A percentile compares a stretch with the other conserved stretches of the same genome.
These are phyloP conservation scores for Cheilosia scutellata DNA, from an alignment of 2,888 invertebrate species.

Conservation along the genomic window DNA sequence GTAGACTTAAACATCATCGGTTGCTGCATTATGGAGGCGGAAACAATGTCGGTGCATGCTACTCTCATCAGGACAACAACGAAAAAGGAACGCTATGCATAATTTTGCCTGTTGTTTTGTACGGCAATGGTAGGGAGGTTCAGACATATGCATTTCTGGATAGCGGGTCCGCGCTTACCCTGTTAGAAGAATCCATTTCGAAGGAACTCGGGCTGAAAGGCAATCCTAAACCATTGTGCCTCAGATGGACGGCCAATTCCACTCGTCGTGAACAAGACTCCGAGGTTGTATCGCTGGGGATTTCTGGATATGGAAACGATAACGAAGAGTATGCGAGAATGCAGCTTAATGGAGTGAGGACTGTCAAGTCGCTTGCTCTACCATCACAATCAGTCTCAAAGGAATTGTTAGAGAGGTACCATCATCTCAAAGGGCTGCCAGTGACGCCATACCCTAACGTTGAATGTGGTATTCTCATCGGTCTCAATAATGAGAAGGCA, in stretches of 20 bases:
- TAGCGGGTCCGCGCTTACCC: constrained; percentile 15
- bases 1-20: constrained; percentile 16
- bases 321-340: constrained; percentile 1
- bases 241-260: constrained; percentile 40
- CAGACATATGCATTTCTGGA: constrained; percentile 12
- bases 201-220: constrained; percentile 1
- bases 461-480: constrained; percentile 32
- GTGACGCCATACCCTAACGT: constrained; percentile 9
- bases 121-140: constrained; percentile 13
- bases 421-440: constrained; percentile 18
- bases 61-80: constrained; percentile 19
- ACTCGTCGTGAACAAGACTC: constrained; percentile 17
- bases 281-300: constrained; percentile 14
- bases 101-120: constrained; percentile 26
- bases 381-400: constrained; percentile 7
- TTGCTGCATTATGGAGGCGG: constrained; percentile 4
- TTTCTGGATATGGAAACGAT: not conserved
- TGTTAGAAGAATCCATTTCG: constrained; percentile 12
- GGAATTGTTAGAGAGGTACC: constrained; percentile 1
- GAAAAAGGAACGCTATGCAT: not conserved
- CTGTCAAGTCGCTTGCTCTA: constrained; percentile 8
- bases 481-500: constrained; percentile 13
- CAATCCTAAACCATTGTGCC: constrained; percentile 17
- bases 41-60: not conserved
- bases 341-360: constrained; percentile 18